phyloP scores from a whole-genome alignment of 1,140 invertebrate species.

The Hyposmocoma kahamanoa region DNA sequence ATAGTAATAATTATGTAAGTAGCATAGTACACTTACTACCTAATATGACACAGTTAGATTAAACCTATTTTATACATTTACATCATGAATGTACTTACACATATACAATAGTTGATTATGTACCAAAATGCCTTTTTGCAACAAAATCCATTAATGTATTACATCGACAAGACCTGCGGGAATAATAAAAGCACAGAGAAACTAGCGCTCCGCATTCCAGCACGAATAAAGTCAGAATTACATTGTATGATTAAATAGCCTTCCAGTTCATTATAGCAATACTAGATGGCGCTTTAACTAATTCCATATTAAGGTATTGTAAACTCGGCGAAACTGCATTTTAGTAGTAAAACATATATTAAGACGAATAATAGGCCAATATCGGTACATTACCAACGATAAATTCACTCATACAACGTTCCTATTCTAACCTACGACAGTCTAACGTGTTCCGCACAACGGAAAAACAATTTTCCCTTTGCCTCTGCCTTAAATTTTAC shows the following conservation, averaged over 20 bases:
- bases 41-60: slow-evolving; percentile 72
- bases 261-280: background rate
- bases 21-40: slow-evolving; percentile 65
- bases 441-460: slow-evolving; percentile 70
- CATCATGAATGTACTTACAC: slow-evolving; percentile 58
- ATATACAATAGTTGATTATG: slow-evolving; percentile 47
- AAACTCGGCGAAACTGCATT: background rate
- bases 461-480: slow-evolving; percentile 62
- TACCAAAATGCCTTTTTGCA: slow-evolving; percentile 31
- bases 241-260: background rate
- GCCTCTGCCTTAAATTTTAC: slow-evolving; percentile 39
- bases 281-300: slow-evolving; percentile 1
- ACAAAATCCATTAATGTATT: slow-evolving; percentile 3
- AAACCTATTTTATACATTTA: slow-evolving; percentile 66
- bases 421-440: slow-evolving; percentile 67
- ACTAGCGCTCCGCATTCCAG: slow-evolving; percentile 6
- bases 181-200: slow-evolving; percentile 7
- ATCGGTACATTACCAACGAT: slow-evolving; percentile 9
- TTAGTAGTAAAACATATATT: background rate
- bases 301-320: background rate
- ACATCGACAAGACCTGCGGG: slow-evolving; percentile 1
- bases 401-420: slow-evolving; percentile 49
- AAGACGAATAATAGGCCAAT: too few relatives aligned
- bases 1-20: slow-evolving; percentile 67
- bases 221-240: background rate